Percentiles rank a stretch among this genome's conserved stretches.
Evolutionary conservation across 2,797 vertebrate species (phyloP).

Genomic region (Rachycentron canadum): DNA sequence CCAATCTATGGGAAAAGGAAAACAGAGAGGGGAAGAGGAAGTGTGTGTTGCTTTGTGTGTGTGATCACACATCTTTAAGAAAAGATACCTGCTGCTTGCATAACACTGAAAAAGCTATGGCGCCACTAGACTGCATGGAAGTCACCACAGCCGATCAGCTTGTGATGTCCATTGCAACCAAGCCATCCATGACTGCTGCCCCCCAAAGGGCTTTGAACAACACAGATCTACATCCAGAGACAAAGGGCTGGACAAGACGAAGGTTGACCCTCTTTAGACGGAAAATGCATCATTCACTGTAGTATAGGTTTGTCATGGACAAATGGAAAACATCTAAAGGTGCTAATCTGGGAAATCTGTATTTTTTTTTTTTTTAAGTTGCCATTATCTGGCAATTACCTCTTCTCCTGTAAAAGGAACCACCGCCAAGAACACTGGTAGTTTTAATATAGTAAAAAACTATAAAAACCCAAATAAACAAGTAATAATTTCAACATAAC

Average conservation of each 20-base stretch:
- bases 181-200: conserved; percentile 74
- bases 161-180: conserved; percentile 65
- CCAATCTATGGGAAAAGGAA: conserved; percentile 57
- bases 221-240: conserved; percentile 69
- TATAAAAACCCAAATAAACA: too few relatives aligned
- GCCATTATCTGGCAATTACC: not conserved
- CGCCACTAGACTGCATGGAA: conserved; percentile 54
- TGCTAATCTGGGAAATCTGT: not conserved
- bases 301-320: not conserved
- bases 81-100: conserved; percentile 50
- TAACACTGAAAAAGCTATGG: conserved; percentile 61
- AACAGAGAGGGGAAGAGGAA: conserved; percentile 69
- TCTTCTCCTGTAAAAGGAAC: too few relatives aligned
- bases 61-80: conserved; percentile 46
- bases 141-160: conserved; percentile 61
- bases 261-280: conserved; percentile 61
- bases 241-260: conserved; percentile 69
- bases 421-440: too few relatives aligned
- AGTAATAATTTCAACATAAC: too few relatives aligned
- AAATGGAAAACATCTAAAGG: conserved; percentile 8
- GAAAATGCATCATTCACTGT: conserved; percentile 42
- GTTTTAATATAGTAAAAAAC: too few relatives aligned
- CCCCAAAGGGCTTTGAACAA: conserved; percentile 60
- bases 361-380: not conserved
- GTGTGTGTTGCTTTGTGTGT: conserved; percentile 47